Base-by-base conservation (phyloP, 2,888 invertebrate genomes). In the Plebejus anna region DNA sequence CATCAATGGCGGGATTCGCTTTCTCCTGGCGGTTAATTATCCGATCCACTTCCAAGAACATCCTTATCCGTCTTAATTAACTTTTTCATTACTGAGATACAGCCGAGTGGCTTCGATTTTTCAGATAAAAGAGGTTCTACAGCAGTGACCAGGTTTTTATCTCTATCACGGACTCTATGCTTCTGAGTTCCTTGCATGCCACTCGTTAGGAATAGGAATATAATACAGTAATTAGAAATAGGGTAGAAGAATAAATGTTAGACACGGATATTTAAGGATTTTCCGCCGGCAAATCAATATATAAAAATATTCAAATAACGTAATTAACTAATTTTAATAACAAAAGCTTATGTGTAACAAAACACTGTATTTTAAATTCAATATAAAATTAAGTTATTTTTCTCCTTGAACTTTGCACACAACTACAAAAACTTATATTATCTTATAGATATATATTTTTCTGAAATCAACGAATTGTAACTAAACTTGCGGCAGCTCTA, bases 21-120 rank as follows among this genome's bases (percentile, higher is more conserved):
- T 73, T 32, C 28, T 73, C 73, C 55, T 73, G 51, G 73, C 32
- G 32, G 73, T 55, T 55, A 73, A 73, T 73, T 55, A 73, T 47
- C 73, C 13, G 73, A 73, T 73, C 47, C 51, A 55, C 32, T 73
- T 73, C 32, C 51, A 51, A 73, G 73, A 73, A 55, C 51, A 2
- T 73, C 73, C 73, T 73, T 73, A 73, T 73, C 73, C 51, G 32
- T 32, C 73, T 73, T 73, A 55, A 73, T 73, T 73, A 73, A 32
- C 73, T 73, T 55, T 73, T 73, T 73, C 51, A 73, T 55, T 55
- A 55, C 73, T 28, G 32, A 73, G 47, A 73, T 73, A 72, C 28
- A 28, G 13, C n/a, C 59, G 28, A 61, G 61, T 11, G 61, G 61
- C 28, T 61, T 61, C 61, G 61, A 61, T 61, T 28, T 66, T 32